Conservation (phyloP, 2,888 invertebrate genomes). For the Drosophila maculinotata region DNA sequence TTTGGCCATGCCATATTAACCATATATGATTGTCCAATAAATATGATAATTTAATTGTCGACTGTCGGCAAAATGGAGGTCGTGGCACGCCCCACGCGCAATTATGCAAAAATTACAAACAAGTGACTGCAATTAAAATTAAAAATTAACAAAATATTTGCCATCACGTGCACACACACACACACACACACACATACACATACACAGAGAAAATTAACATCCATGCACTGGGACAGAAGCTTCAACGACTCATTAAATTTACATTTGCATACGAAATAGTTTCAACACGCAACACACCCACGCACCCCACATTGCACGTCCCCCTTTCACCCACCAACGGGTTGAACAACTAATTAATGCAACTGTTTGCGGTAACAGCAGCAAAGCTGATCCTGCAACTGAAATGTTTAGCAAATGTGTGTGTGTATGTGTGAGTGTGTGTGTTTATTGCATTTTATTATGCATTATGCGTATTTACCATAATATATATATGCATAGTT, state of each 20-base stretch:
- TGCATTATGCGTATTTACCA: slow-evolving; percentile 62
- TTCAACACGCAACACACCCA: slow-evolving; percentile 53
- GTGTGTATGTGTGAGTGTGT: slow-evolving; percentile 9
- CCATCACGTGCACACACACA: slow-evolving; percentile 31
- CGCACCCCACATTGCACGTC: not conserved
- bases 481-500: slow-evolving; percentile 33
- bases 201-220: slow-evolving; percentile 39
- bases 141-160: slow-evolving; percentile 77
- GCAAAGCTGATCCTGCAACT: slow-evolving; percentile 46
- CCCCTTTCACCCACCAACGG: not conserved
- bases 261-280: slow-evolving; percentile 77
- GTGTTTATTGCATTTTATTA: slow-evolving; percentile 46
- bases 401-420: slow-evolving; percentile 33
- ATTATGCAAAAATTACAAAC: slow-evolving; percentile 73
- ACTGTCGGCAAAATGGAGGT: slow-evolving; percentile 22
- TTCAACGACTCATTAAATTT: slow-evolving; percentile 77
- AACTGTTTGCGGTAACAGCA: slow-evolving; percentile 50
- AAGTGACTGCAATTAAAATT: slow-evolving; percentile 77
- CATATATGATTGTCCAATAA: slow-evolving; percentile 49
- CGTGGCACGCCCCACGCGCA: slow-evolving; percentile 35
- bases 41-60: slow-evolving; percentile 61
- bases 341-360: slow-evolving; percentile 70
- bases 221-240: slow-evolving; percentile 33
- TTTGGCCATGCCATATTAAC: slow-evolving; percentile 11
- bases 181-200: slow-evolving; percentile 7